phyloP scores from a whole-genome alignment of 2,113 vertebrate genomes.

The Zosterops japonicus region DNA sequence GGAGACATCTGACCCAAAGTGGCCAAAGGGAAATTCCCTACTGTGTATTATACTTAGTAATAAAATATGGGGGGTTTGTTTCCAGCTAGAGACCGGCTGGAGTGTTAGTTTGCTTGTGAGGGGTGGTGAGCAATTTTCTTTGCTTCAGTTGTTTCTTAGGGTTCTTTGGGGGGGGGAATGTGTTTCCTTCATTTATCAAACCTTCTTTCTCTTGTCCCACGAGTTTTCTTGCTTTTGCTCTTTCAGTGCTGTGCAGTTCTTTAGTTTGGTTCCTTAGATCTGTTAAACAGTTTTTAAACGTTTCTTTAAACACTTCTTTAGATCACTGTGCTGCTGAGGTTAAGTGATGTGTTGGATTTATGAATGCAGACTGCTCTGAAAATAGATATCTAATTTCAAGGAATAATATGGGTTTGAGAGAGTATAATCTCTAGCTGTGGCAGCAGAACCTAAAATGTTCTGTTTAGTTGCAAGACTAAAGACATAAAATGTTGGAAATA shows the following conservation, averaged over 20 bases:
- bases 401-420: background rate
- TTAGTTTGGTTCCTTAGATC: background rate
- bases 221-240: background rate
- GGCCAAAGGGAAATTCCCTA: background rate
- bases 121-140: background rate
- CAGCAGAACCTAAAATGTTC: background rate
- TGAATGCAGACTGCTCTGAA: background rate
- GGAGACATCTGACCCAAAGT: background rate
- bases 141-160: background rate
- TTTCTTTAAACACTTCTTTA: background rate
- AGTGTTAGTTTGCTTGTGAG: background rate
- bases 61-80: background rate
- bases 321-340: background rate
- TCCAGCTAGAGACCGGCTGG: background rate
- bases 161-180: rapidly evolving
- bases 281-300: background rate
- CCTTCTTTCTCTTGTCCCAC: background rate
- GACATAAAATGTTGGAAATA: background rate
- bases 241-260: background rate
- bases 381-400: background rate
- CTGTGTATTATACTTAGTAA: background rate
- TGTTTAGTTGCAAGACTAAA: background rate
- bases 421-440: background rate
- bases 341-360: background rate
- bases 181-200: background rate